Conservation (phyloP, 1,140 invertebrate genomes). For the Eueides isabella region DNA sequence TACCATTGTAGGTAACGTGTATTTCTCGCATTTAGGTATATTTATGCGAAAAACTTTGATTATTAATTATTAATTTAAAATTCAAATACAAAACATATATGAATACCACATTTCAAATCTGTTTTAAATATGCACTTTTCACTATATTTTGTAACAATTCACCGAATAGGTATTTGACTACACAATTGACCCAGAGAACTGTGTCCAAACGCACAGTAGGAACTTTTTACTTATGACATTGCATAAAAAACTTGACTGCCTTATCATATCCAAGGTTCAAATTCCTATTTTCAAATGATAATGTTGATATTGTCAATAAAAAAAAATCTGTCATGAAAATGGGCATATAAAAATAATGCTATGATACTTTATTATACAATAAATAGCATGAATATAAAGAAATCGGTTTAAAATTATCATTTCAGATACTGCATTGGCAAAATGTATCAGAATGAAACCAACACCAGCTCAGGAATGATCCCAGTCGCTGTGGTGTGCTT, state of each 20-base stretch:
- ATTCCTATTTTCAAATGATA: background rate
- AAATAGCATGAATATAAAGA: background rate
- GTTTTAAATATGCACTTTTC: too few relatives aligned
- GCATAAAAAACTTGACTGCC: background rate
- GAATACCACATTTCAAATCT: too few relatives aligned
- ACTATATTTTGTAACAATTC: too few relatives aligned
- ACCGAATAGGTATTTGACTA: too few relatives aligned
- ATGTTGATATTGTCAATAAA: too few relatives aligned
- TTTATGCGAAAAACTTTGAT: too few relatives aligned
- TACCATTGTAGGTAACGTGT: background rate
- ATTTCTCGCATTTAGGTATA: background rate
- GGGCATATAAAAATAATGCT: background rate
- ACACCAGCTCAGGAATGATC: conserved; percentile 39
- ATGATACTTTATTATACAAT: background rate
- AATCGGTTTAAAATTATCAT: conserved; percentile 10
- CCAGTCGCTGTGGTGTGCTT: conserved; percentile 82
- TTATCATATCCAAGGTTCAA: conserved; percentile 5
- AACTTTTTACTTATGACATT: background rate
- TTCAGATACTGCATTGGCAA: conserved; percentile 79
- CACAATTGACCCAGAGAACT: too few relatives aligned
- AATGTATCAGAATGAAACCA: conserved; percentile 53
- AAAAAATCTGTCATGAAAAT: background rate
- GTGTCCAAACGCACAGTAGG: too few relatives aligned
- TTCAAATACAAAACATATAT: too few relatives aligned
- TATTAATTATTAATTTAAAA: too few relatives aligned